These are phyloP conservation scores for Siniperca knerii DNA, from an alignment of 2,113 vertebrate genomes.

Conservation along the genomic window DNA sequence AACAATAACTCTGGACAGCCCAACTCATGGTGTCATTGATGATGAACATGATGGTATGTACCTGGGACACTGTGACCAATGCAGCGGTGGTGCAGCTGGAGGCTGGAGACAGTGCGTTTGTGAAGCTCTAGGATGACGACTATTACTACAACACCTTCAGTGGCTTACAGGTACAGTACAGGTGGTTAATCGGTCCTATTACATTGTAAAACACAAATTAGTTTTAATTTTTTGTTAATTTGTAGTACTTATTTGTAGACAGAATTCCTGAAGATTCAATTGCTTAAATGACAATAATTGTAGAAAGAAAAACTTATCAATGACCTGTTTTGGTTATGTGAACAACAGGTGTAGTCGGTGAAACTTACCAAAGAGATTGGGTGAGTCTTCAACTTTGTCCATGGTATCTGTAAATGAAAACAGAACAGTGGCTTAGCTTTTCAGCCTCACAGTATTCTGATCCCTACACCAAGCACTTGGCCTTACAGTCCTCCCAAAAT, in stretches of 20 bases:
- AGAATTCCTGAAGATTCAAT: neutral
- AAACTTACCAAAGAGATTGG: slow-evolving; percentile 94
- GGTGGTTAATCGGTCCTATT: neutral
- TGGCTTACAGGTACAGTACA: neutral
- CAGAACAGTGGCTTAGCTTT: slow-evolving; percentile 27
- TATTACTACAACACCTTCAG: slow-evolving; percentile 34
- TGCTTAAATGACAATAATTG: neutral
- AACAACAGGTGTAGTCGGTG: too few relatives aligned
- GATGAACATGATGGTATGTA: slow-evolving; percentile 25
- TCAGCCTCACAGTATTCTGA: neutral
- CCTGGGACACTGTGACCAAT: neutral
- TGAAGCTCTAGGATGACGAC: slow-evolving; percentile 4
- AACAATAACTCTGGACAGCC: slow-evolving; percentile 1
- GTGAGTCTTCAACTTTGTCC: slow-evolving; percentile 98
- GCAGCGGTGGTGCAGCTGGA: slow-evolving; percentile 15
- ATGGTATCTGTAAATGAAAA: slow-evolving; percentile 91
- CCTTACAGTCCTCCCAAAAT: neutral
- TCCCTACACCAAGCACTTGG: neutral
- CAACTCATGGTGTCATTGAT: slow-evolving; percentile 15
- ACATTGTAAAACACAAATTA: neutral
- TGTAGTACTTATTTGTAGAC: neutral
- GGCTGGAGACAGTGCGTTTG: slow-evolving; percentile 19
- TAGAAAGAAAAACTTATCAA: neutral
- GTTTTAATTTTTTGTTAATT: neutral
- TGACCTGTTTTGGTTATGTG: neutral